Conservation (phyloP, 2,888 invertebrate genomes). For the Doris montereyensis region DNA sequence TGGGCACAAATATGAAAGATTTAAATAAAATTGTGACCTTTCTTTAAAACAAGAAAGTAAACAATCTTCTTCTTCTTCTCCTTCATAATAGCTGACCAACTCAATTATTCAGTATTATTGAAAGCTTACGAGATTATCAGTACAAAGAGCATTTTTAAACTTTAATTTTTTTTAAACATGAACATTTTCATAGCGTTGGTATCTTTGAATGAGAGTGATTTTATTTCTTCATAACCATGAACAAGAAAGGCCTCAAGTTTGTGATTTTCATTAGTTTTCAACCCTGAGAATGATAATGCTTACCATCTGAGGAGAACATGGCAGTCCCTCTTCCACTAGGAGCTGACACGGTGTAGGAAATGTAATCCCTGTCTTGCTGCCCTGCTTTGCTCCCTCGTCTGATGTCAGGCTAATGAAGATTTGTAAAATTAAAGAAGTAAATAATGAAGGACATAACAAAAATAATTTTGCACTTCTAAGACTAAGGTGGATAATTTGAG, state of each 20-base stretch:
- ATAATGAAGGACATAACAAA: not conserved
- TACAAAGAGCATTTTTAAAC: too few relatives aligned
- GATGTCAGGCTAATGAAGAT: slow-evolving; percentile 61
- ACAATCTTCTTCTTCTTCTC: not conserved
- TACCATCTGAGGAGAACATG: slow-evolving; percentile 65
- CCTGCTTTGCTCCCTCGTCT: slow-evolving; percentile 43
- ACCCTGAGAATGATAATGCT: slow-evolving; percentile 34
- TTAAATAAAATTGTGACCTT: not conserved
- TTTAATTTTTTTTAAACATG: too few relatives aligned
- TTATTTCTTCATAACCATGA: too few relatives aligned
- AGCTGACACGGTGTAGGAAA: slow-evolving; percentile 68
- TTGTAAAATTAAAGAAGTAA: not conserved
- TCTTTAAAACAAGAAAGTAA: not conserved
- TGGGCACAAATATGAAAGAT: slow-evolving; percentile 25
- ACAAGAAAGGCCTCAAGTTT: too few relatives aligned
- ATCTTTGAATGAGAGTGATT: too few relatives aligned
- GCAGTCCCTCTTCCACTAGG: slow-evolving; percentile 67
- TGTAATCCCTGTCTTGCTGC: slow-evolving; percentile 59
- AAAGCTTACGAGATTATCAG: too few relatives aligned
- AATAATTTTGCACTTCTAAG: not conserved
- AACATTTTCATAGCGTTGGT: too few relatives aligned
- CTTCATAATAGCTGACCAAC: too few relatives aligned
- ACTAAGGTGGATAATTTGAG: too few relatives aligned
- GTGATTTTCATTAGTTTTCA: too few relatives aligned
- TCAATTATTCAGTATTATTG: too few relatives aligned